Evolutionary conservation across 2,888 invertebrate species (phyloP), one percentile per base, ranked within the genome.

Genomic region (Xestoiulus laeticollis): DNA sequence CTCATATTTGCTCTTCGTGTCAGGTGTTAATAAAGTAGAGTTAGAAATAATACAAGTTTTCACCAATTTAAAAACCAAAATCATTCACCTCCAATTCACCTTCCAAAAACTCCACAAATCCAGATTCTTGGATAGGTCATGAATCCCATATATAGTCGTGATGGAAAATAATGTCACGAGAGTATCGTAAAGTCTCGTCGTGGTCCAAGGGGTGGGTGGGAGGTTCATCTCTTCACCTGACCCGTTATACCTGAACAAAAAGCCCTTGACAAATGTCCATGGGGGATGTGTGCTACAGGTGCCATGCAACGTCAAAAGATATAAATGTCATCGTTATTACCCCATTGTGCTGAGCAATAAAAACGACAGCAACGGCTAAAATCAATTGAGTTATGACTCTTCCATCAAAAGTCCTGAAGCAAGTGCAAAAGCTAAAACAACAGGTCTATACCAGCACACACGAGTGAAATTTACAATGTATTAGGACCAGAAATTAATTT

Each of bases 201-300:
- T 78, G 78, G 78, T 14, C 30, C 5, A 22, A 5, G 22, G 59
- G 14, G 16, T 12, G 78, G 30, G 78, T 26, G 30, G 78, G 78
- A 10, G 26, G 68, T n/a, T 26, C 26, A 26, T 26, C 26, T 26
- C 68, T 26, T 78, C 30, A 26, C 78, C 30, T 26, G 26, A 78
- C 78, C 78, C 78, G 78, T 78, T n/a, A n/a, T 78, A 78, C 78
- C 78, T 78, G 78, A 78, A 78, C 78, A n/a, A 78, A 78, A 78
- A 30, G 78, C 78, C 30, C 78, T 78, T 78, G 78, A 78, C 78
- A 30, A 78, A 78, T 78, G 78, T 14, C 16, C 78, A 16, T 78
- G 78, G 78, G 78, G 78, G 30, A 78, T 78, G 78, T 78, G 30
- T 78, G 78, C 78, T 78, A 78, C 78, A 78, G 78, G 78, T 78